A percentile compares a stretch with the other conserved stretches of the same genome.
Evolutionary conservation across 2,113 vertebrate species (phyloP).

Genomic region (Cyphomyrus plagiostoma): DNA sequence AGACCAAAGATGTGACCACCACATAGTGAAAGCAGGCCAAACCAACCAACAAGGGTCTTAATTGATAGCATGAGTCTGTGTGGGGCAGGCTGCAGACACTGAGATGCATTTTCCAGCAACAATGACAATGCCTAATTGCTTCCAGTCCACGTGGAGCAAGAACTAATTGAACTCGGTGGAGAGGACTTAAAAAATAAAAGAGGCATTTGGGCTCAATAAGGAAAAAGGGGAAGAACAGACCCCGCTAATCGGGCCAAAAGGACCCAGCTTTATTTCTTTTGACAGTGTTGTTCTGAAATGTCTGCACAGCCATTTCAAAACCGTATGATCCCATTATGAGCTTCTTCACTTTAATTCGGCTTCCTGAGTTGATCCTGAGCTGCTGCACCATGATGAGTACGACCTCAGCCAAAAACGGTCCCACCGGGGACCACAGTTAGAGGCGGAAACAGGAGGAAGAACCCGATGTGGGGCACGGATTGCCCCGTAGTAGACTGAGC

Average conservation of each 20-base stretch:
- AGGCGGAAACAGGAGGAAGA: neutral
- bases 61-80: neutral
- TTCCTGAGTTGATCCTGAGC: neutral
- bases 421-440: neutral
- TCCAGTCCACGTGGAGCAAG: neutral
- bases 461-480: neutral
- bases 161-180: neutral
- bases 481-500: neutral
- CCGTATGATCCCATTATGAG: neutral
- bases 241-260: neutral
- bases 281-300: neutral
- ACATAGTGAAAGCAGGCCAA: neutral
- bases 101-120: neutral
- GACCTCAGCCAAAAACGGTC: neutral
- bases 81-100: neutral
- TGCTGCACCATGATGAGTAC: neutral
- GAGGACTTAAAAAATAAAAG: neutral
- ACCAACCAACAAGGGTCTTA: neutral
- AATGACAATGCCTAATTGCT: neutral
- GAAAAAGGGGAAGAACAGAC: neutral
- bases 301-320: neutral
- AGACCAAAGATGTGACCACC: neutral
- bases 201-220: neutral
- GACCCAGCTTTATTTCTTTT: neutral
- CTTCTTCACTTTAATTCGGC: neutral